Evolutionary conservation across 1,140 invertebrate species (phyloP).

Genomic region (Brachionus asplanchnoidis): DNA sequence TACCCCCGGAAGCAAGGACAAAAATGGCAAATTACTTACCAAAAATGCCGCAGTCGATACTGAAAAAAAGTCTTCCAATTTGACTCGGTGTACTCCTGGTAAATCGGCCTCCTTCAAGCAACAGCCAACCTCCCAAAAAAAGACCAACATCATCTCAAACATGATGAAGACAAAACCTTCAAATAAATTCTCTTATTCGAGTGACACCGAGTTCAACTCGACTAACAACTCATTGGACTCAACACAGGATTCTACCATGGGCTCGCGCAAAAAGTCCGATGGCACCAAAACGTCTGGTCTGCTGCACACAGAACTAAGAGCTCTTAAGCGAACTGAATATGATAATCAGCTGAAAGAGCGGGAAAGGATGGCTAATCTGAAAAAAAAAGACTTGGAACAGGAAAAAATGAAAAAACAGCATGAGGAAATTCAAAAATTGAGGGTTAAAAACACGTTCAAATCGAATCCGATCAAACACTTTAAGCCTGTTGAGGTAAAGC

Average conservation of each 20-base stretch:
- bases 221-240: not conserved
- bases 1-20: not conserved
- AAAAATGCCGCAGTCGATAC: not conserved
- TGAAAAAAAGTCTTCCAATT: not conserved
- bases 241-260: not conserved
- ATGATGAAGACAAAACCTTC: not conserved
- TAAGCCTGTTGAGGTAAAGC: slow-evolving; percentile 52
- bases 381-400: slow-evolving; percentile 46
- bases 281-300: not conserved
- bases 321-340: slow-evolving; percentile 56
- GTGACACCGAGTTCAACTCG: slow-evolving; percentile 2
- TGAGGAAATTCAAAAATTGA: slow-evolving; percentile 53
- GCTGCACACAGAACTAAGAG: slow-evolving; percentile 58
- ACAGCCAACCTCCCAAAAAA: not conserved
- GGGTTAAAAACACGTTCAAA: slow-evolving; percentile 56
- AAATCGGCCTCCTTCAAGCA: slow-evolving; percentile 27
- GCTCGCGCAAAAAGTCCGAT: slow-evolving; percentile 12
- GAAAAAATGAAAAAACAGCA: slow-evolving; percentile 49
- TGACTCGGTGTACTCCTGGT: not conserved
- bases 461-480: slow-evolving; percentile 55
- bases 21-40: not conserved
- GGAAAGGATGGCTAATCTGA: slow-evolving; percentile 53
- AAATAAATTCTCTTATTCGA: not conserved
- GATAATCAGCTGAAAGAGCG: slow-evolving; percentile 55
- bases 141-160: slow-evolving; percentile 1